These are phyloP conservation scores for Volucella zonaria DNA, from an alignment of 2,888 invertebrate species.

Conservation along the genomic window DNA sequence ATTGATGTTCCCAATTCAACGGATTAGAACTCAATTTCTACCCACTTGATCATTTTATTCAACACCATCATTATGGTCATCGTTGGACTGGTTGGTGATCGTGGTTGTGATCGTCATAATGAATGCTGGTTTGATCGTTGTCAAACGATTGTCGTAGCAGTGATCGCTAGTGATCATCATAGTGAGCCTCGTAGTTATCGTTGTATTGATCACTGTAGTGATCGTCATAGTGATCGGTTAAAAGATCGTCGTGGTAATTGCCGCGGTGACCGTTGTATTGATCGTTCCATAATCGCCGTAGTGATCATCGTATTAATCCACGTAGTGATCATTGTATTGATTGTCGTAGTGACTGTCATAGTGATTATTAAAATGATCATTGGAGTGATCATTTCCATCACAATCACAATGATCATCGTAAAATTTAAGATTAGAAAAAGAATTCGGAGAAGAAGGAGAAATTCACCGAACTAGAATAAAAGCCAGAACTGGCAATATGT, in stretches of 20 bases:
- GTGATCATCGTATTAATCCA: constrained; percentile 17
- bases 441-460: constrained; percentile 50
- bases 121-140: background rate
- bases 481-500: background rate
- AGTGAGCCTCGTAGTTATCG: too few relatives aligned
- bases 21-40: constrained; percentile 48
- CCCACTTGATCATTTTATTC: constrained; percentile 50
- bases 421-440: constrained; percentile 67
- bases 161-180: background rate
- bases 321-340: background rate
- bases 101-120: too few relatives aligned
- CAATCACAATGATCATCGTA: constrained; percentile 34
- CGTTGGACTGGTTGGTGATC: constrained; percentile 11
- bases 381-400: constrained; percentile 3
- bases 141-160: constrained; percentile 2
- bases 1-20: constrained; percentile 58
- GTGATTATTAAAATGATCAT: background rate
- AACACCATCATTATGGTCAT: constrained; percentile 36
- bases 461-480: constrained; percentile 30
- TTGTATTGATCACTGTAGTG: too few relatives aligned
- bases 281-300: background rate
- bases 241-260: too few relatives aligned
- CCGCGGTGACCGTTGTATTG: too few relatives aligned
- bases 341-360: constrained; percentile 1
- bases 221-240: too few relatives aligned